Percentiles rank a stretch among this genome's conserved stretches.
These are phyloP conservation scores for Drosophila takahashii DNA, from an alignment of 1,140 invertebrate genomes.

Conservation along the genomic window DNA sequence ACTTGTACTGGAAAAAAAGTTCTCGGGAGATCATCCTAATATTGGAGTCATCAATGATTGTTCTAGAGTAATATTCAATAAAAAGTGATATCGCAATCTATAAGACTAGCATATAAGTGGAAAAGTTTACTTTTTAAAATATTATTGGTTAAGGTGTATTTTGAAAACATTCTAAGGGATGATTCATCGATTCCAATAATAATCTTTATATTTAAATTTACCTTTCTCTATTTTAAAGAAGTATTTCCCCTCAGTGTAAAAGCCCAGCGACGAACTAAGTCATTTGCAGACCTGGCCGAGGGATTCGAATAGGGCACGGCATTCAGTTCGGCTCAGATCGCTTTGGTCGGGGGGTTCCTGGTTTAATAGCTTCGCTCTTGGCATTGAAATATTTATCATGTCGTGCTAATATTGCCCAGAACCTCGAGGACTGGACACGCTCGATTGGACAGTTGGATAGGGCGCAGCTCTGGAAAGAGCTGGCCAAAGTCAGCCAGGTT, in stretches of 20 bases:
- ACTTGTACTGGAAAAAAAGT: not conserved
- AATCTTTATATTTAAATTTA: no score
- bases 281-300: slow-evolving; percentile 49
- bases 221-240: not conserved
- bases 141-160: no score
- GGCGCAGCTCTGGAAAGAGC: slow-evolving; percentile 31
- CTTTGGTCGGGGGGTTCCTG: slow-evolving; percentile 35
- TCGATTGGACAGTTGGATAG: slow-evolving; percentile 58
- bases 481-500: slow-evolving; percentile 6
- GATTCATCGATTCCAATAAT: no score
- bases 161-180: no score
- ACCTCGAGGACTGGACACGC: slow-evolving; percentile 57
- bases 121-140: no score
- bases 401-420: slow-evolving; percentile 54
- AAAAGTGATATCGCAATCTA: no score
- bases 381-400: slow-evolving; percentile 73
- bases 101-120: no score
- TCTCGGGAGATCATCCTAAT: not conserved
- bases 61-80: not conserved
- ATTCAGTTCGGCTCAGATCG: slow-evolving; percentile 31
- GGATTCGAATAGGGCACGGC: slow-evolving; percentile 50
- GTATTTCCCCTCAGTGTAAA: slow-evolving; percentile 10
- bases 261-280: slow-evolving; percentile 27
- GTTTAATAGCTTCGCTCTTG: slow-evolving; percentile 72
- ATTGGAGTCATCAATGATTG: not conserved